A percentile compares a stretch with the other conserved stretches of the same genome.
Evolutionary conservation across 1,140 invertebrate genomes (phyloP).

Genomic region (Lordiphosa collinella): DNA sequence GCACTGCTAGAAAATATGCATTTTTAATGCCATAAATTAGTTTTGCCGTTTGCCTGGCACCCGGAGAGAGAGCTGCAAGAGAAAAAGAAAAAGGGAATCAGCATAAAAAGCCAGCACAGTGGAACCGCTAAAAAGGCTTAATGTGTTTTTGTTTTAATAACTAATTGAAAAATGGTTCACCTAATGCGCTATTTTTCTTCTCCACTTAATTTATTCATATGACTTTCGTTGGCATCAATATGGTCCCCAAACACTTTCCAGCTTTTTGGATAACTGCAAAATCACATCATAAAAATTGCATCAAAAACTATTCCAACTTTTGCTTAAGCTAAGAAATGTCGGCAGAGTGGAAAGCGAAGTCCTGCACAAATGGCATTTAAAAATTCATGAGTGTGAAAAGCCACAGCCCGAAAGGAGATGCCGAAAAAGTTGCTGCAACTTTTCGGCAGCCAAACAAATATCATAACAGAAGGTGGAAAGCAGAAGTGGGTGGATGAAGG

Average conservation of each 20-base stretch:
- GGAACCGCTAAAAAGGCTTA: too few species aligned
- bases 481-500: too few species aligned
- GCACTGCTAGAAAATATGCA: constrained; percentile 76
- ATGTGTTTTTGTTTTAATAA: too few species aligned
- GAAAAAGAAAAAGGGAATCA: constrained; percentile 8
- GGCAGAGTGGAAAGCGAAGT: constrained; percentile 5
- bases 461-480: constrained; percentile 24
- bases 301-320: constrained; percentile 50
- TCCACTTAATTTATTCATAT: neutral
- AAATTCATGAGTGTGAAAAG: constrained; percentile 56
- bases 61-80: constrained; percentile 27
- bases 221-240: constrained; percentile 3
- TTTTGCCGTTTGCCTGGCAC: constrained; percentile 63
- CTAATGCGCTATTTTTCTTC: too few species aligned
- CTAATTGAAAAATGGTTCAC: too few species aligned
- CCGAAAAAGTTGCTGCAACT: constrained; percentile 36
- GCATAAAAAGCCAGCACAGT: too few species aligned
- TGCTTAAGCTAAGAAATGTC: constrained; percentile 1
- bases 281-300: constrained; percentile 55
- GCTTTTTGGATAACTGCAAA: constrained; percentile 11
- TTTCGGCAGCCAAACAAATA: constrained; percentile 52
- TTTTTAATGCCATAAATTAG: constrained; percentile 78
- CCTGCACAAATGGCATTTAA: constrained; percentile 46
- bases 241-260: constrained; percentile 1
- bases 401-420: constrained; percentile 36